Base-by-base conservation (phyloP, 1,140 invertebrate species). In the Rhagoletis zephyria region DNA sequence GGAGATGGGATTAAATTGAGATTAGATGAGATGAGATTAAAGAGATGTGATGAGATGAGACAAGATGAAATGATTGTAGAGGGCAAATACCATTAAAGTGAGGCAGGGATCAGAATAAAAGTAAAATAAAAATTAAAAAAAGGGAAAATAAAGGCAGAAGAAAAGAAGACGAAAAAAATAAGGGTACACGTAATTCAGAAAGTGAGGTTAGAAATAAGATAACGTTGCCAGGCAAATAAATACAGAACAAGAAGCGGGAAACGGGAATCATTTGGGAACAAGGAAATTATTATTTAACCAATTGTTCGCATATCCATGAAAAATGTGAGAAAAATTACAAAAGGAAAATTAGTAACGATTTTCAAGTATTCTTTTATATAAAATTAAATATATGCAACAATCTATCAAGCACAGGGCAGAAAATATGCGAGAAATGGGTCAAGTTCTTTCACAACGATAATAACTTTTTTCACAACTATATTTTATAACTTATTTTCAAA, bases 271-370 rank as follows among this genome's bases (percentile, higher is more conserved):
- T 67, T 67, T 2, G 10, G 30, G 10, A 67, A 40, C 19, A 14
- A 67, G 70, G 70, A 74, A 74, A n/a, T 12, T 30, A 40, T 30
- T 30, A 30, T 30, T 45, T 30, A 81, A 81, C 74, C 74, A 81
- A 81, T 81, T n/a, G n/a, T 81, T 81, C 30, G 74, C 48, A 56
- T 56, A 42, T 51, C 48, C 45, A 81, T 81, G 74, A 59, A 56
- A 45, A 63, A 63, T 42, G 59, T 61, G 85, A 63, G 40, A 19
- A 63, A 45, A 19, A 85, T n/a, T 30, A 85, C 19, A 85, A 12
- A 74, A 14, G 3, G 42, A n/a, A 61, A 56, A 61, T 85, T 61
- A 85, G 56, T 85, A 85, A 30, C 14, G 9, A 19, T 67, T 81
- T 81, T 19, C 3, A 10, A 9, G 9, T 9, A 30, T 30, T 81